Conservation (phyloP, 2,888 invertebrate genomes). For the Lissonota sp. region DNA sequence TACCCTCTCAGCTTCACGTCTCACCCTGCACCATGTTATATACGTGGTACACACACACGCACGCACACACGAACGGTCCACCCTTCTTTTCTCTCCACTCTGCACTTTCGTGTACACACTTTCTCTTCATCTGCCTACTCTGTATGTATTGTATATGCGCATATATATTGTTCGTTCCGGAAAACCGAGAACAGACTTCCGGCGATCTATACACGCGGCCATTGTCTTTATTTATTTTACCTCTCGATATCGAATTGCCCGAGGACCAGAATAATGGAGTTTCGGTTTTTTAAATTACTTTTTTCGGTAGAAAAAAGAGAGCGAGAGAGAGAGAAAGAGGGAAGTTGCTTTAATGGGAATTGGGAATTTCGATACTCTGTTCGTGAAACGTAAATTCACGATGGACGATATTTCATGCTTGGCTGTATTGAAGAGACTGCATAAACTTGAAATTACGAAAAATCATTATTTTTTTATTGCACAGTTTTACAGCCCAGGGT, state of each 20-base stretch:
- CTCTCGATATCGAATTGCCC: slow-evolving; percentile 47
- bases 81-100: slow-evolving; percentile 45
- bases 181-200: slow-evolving; percentile 10
- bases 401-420: background rate
- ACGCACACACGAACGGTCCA: slow-evolving; percentile 31
- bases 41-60: background rate
- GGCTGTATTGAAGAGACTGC: too few species aligned
- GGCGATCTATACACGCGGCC: slow-evolving; percentile 37
- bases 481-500: background rate
- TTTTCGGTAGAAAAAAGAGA: slow-evolving; percentile 28
- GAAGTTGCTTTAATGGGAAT: slow-evolving; percentile 26
- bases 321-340: too few species aligned
- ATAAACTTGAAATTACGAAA: background rate
- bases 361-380: slow-evolving; percentile 24
- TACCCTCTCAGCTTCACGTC: slow-evolving; percentile 41
- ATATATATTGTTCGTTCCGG: slow-evolving; percentile 6
- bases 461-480: background rate
- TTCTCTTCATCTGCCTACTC: slow-evolving; percentile 1
- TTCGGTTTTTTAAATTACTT: slow-evolving; percentile 11
- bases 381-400: slow-evolving; percentile 7
- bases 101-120: slow-evolving; percentile 25
- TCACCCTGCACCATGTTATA: slow-evolving; percentile 26
- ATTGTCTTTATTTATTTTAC: slow-evolving; percentile 43
- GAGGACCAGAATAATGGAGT: slow-evolving; percentile 47
- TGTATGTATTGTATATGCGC: background rate